phyloP scores from a whole-genome alignment of 2,888 invertebrate species.

The Nowickia ferox region DNA sequence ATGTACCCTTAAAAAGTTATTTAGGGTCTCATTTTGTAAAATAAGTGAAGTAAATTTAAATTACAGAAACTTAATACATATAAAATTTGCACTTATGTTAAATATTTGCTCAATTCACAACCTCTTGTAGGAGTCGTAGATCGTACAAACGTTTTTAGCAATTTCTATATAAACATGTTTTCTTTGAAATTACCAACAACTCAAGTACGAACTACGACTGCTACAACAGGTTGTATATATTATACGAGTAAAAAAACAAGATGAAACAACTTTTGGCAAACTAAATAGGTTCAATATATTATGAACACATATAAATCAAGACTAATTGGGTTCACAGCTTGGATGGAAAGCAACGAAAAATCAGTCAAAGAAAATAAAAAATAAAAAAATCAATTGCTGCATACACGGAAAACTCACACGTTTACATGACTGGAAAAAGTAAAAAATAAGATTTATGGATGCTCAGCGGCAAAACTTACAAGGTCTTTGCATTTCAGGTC shows the following conservation, averaged over 20 bases:
- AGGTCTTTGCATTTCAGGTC: not conserved
- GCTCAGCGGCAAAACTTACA: not conserved
- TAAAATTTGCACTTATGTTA: too few relatives aligned
- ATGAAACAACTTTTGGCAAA: constrained; percentile 30
- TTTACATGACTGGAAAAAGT: not conserved
- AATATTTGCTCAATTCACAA: too few relatives aligned
- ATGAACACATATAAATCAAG: constrained; percentile 66
- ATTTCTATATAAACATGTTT: too few relatives aligned
- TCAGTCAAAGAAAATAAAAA: constrained; percentile 1
- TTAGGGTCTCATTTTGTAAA: too few relatives aligned
- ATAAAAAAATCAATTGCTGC: not conserved
- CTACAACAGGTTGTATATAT: too few relatives aligned
- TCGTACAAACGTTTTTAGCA: too few relatives aligned
- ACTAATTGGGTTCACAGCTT: constrained; percentile 68
- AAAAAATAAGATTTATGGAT: constrained; percentile 26
- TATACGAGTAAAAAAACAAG: not conserved
- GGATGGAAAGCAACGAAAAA: constrained; percentile 27
- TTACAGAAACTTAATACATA: too few relatives aligned
- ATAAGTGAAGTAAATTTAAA: too few relatives aligned
- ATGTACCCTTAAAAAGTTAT: too few relatives aligned
- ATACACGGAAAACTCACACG: constrained; percentile 6
- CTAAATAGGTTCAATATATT: constrained; percentile 57
- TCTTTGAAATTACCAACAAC: too few relatives aligned
- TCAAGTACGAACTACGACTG: too few relatives aligned
- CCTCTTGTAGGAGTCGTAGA: too few relatives aligned